These are phyloP conservation scores for Dastarcus helophoroides DNA, from an alignment of 2,888 invertebrate genomes.

Conservation along the genomic window DNA sequence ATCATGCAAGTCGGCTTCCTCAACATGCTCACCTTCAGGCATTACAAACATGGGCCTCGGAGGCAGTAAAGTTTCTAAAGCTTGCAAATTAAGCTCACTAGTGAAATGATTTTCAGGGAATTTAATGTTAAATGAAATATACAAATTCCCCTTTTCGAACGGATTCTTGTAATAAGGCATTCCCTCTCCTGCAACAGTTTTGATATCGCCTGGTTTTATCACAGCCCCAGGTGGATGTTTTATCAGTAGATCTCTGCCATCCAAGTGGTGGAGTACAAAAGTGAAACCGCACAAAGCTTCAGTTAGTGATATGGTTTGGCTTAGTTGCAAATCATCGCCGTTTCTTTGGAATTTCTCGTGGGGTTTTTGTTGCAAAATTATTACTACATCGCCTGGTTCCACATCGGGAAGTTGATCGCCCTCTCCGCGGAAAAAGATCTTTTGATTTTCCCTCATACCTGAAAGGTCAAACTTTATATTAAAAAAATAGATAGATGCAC, in stretches of 20 bases:
- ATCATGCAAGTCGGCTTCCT: constrained; percentile 74
- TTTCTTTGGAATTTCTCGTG: constrained; percentile 71
- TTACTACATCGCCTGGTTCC: constrained; percentile 81
- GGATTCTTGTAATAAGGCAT: constrained; percentile 83
- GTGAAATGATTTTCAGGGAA: constrained; percentile 79
- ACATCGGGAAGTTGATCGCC: constrained; percentile 83
- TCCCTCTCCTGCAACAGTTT: constrained; percentile 72
- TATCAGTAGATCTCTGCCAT: constrained; percentile 73
- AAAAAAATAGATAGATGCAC: too few species aligned
- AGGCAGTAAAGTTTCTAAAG: constrained; percentile 65
- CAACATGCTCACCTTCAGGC: constrained; percentile 71
- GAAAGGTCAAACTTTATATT: too few species aligned
- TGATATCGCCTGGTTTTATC: constrained; percentile 69
- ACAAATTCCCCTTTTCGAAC: constrained; percentile 76
- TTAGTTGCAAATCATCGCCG: constrained; percentile 62
- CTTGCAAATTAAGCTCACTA: constrained; percentile 50
- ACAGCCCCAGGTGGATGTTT: constrained; percentile 70
- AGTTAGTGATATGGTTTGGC: constrained; percentile 64
- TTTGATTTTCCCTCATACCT: constrained; percentile 70
- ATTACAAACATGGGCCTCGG: constrained; percentile 55
- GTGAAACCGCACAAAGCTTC: constrained; percentile 87
- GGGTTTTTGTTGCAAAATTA: constrained; percentile 69
- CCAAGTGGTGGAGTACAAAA: constrained; percentile 77
- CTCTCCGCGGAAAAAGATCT: constrained; percentile 75
- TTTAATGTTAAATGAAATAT: constrained; percentile 73